Evolutionary conservation across 2,888 invertebrate species (phyloP).

Genomic region (Criorhina ranunculi): DNA sequence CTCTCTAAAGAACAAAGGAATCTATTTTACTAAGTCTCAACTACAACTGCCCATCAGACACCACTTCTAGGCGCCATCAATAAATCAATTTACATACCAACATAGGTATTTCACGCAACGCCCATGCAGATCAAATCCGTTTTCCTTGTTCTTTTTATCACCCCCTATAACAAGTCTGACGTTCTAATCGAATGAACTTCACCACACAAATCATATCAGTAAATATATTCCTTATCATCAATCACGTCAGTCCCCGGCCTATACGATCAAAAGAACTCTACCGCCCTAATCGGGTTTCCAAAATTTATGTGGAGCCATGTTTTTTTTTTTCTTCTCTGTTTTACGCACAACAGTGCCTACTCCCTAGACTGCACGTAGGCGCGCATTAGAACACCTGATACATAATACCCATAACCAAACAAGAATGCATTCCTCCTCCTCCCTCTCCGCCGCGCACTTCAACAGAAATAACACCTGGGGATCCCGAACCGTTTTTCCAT

Average conservation of each 20-base stretch:
- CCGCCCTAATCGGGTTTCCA: conserved; percentile 22
- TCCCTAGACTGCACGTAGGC: conserved; percentile 37
- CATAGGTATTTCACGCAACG: neutral
- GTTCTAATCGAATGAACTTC: neutral
- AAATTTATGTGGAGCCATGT: conserved; percentile 23
- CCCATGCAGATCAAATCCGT: neutral
- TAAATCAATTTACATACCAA: conserved; percentile 25
- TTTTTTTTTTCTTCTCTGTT: neutral
- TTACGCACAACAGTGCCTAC: conserved; percentile 10
- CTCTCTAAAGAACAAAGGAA: neutral
- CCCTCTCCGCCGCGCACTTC: neutral
- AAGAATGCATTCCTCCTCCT: conserved; percentile 26
- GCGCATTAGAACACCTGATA: conserved; percentile 56
- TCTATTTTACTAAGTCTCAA: too few species aligned
- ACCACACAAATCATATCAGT: conserved; percentile 18
- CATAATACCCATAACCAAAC: conserved; percentile 1
- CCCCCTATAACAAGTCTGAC: neutral
- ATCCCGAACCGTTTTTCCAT: conserved; percentile 1
- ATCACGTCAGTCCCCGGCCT: conserved; percentile 1
- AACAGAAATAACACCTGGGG: conserved; percentile 19
- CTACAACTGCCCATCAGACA: too few species aligned
- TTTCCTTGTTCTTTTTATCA: neutral
- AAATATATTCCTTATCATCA: conserved; percentile 22
- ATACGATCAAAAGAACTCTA: conserved; percentile 15
- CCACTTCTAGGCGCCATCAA: conserved; percentile 24